Conservation (phyloP, 2,797 vertebrate genomes). For the Pseudocheirus occidentalis region DNA sequence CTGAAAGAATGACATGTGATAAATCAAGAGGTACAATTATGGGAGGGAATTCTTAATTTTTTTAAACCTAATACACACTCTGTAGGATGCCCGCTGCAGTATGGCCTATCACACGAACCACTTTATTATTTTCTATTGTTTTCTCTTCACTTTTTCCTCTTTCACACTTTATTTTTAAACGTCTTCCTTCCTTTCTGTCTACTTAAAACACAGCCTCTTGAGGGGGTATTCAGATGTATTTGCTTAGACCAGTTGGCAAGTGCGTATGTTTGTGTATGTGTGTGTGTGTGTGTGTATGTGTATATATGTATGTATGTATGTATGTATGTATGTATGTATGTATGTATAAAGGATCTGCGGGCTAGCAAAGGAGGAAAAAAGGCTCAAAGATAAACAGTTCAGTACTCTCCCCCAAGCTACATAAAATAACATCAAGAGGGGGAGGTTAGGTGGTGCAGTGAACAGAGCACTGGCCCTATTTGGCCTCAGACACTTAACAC, state of each 20-base stretch:
- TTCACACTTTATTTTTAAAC: slow-evolving; percentile 51
- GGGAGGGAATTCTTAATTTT: not conserved
- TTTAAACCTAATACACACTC: slow-evolving; percentile 39
- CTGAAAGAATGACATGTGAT: not conserved
- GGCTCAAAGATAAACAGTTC: slow-evolving; percentile 8
- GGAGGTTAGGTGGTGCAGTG: no score
- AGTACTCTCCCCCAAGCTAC: slow-evolving; percentile 12
- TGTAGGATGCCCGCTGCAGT: not conserved
- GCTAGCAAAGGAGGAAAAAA: not conserved
- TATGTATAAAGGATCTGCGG: not conserved
- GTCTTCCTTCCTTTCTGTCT: not conserved
- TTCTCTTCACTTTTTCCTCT: not conserved
- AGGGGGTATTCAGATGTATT: not conserved
- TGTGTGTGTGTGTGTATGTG: no score
- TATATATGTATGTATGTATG: no score
- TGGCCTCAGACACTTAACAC: no score
- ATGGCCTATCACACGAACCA: slow-evolving; percentile 33
- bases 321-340: no score
- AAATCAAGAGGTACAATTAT: slow-evolving; percentile 27
- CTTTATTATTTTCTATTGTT: slow-evolving; percentile 31
- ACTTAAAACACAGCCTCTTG: not conserved
- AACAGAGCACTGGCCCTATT: no score
- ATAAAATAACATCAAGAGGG: slow-evolving; percentile 11
- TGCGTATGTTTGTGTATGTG: no score
- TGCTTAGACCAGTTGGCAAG: not conserved